Percentiles rank a stretch among this genome's conserved stretches.
phyloP scores from a whole-genome alignment of 2,113 vertebrate species.

The Prunella himalayana region DNA sequence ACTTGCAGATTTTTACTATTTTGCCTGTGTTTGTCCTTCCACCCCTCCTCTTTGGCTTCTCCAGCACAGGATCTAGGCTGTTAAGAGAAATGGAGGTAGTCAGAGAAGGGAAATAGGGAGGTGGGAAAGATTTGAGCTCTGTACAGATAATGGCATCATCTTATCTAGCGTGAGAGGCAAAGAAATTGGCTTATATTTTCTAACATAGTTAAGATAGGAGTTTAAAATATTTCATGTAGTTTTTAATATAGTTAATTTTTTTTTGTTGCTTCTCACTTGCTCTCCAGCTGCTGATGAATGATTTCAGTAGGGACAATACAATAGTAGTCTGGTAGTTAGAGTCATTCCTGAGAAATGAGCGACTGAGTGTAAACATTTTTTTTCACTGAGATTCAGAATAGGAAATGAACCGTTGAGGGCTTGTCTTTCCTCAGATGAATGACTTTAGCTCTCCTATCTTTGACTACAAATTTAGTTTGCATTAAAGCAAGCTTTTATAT shows the following conservation, averaged over 20 bases:
- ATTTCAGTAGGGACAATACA: neutral
- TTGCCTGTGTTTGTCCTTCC: neutral
- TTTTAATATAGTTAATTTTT: neutral
- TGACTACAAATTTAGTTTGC: neutral
- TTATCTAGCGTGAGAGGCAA: neutral
- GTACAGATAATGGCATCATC: neutral
- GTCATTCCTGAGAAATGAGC: neutral
- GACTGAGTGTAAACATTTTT: neutral
- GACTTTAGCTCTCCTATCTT: neutral
- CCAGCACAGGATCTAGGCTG: neutral
- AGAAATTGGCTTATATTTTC: neutral
- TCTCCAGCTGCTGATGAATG: neutral
- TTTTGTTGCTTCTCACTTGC: neutral
- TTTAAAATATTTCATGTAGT: neutral
- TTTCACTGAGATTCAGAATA: neutral
- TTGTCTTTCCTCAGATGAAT: constrained; percentile 5
- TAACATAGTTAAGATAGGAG: neutral
- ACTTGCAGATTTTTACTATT: neutral
- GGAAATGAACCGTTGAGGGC: neutral
- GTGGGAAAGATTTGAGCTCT: neutral
- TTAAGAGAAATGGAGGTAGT: neutral
- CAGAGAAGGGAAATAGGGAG: neutral
- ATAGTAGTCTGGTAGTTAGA: neutral
- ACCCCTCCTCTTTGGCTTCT: neutral
- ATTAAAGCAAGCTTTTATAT: neutral